These are phyloP conservation scores for Schizopygopsis pylzovi DNA, from an alignment of 2,797 vertebrate species.

Conservation along the genomic window DNA sequence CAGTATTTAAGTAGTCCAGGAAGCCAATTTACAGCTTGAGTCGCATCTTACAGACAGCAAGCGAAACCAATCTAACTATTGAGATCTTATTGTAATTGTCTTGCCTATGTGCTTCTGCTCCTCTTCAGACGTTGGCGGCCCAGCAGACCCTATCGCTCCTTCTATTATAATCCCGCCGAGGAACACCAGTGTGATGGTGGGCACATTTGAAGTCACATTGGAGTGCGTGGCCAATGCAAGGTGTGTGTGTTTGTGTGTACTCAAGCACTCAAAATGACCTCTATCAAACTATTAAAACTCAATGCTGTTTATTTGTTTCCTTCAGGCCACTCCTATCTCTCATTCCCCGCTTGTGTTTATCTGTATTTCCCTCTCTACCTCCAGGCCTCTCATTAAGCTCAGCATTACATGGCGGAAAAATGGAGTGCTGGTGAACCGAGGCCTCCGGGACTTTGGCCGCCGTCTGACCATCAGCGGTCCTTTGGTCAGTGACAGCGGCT, in stretches of 20 bases:
- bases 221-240: constrained; percentile 97
- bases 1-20: background rate
- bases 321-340: constrained; percentile 62
- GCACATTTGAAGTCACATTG: constrained; percentile 91
- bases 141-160: constrained; percentile 94
- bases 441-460: constrained; percentile 90
- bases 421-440: constrained; percentile 79
- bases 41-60: background rate
- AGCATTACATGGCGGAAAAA: constrained; percentile 93
- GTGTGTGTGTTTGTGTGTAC: constrained; percentile 66
- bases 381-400: constrained; percentile 92
- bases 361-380: constrained; percentile 48
- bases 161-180: constrained; percentile 91
- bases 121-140: constrained; percentile 87
- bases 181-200: constrained; percentile 94
- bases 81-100: constrained; percentile 17
- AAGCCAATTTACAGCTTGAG: constrained; percentile 7
- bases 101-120: constrained; percentile 23
- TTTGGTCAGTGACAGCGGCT: constrained; percentile 83
- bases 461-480: constrained; percentile 90
- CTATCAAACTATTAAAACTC: constrained; percentile 38
- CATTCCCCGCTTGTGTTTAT: constrained; percentile 61
- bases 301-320: constrained; percentile 62
- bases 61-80: constrained; percentile 3
- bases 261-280: constrained; percentile 28